These are phyloP conservation scores for Lucilia cuprina DNA, from an alignment of 1,140 invertebrate species.

Conservation along the genomic window DNA sequence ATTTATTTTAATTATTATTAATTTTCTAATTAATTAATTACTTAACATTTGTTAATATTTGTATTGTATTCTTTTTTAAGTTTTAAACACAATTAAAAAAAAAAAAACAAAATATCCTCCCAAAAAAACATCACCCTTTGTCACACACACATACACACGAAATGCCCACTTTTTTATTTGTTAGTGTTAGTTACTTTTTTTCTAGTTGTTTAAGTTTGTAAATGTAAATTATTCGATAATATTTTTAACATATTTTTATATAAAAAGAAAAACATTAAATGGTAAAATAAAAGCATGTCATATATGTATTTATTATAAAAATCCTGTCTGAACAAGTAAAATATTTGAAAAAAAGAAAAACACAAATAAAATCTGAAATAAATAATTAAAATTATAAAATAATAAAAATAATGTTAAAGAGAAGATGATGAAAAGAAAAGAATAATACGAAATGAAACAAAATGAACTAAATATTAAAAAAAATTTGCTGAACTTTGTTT, in stretches of 20 bases:
- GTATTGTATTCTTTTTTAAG: slow-evolving; percentile 20
- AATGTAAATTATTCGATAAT: slow-evolving; percentile 8
- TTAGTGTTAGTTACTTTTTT: slow-evolving; percentile 18
- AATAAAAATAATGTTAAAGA: too few species aligned
- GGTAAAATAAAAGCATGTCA: not conserved
- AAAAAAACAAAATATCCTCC: not conserved
- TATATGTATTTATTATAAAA: too few species aligned
- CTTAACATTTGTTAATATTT: slow-evolving; percentile 25
- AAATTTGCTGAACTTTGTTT: too few species aligned
- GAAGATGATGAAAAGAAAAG: too few species aligned
- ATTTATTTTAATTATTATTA: not conserved
- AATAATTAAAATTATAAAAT: too few species aligned
- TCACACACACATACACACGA: not conserved
- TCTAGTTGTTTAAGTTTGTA: slow-evolving; percentile 11
- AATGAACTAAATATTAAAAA: too few species aligned
- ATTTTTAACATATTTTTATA: slow-evolving; percentile 10
- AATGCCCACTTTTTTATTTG: slow-evolving; percentile 1
- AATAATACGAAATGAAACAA: too few species aligned
- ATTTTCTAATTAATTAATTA: not conserved
- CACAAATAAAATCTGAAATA: too few species aligned
- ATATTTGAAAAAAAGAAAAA: too few species aligned
- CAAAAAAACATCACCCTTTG: not conserved
- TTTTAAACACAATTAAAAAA: slow-evolving; percentile 5
- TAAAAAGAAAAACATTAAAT: slow-evolving; percentile 4
- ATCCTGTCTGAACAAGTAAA: too few species aligned